Conservation (phyloP, 2,888 invertebrate species). For the Synergus japonicus region DNA sequence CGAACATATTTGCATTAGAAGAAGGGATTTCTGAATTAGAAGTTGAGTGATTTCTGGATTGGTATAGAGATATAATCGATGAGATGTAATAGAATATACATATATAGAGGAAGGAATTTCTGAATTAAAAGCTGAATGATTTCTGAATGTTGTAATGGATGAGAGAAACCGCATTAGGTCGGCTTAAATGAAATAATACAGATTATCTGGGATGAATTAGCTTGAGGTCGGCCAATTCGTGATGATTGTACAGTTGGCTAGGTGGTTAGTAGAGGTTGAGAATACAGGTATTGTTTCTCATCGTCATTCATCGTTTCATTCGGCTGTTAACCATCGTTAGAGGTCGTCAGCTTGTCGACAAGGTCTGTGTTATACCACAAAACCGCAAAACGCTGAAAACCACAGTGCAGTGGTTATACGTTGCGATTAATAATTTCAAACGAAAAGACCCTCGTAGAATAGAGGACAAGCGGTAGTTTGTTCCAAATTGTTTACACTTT, state of each 20-base stretch:
- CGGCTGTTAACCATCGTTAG: slow-evolving; percentile 66
- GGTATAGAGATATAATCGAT: background rate
- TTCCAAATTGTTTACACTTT: background rate
- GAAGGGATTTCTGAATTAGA: background rate
- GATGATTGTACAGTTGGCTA: slow-evolving; percentile 18
- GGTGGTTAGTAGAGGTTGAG: background rate
- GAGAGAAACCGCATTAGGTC: slow-evolving; percentile 4
- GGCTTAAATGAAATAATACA: slow-evolving; percentile 11
- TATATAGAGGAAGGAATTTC: no score
- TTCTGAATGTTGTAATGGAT: background rate
- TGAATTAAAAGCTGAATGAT: slow-evolving; percentile 5
- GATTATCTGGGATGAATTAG: slow-evolving; percentile 31
- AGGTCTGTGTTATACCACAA: slow-evolving; percentile 62
- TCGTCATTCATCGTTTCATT: slow-evolving; percentile 62
- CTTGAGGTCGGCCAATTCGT: background rate
- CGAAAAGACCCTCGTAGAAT: background rate
- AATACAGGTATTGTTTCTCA: background rate
- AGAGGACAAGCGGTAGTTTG: slow-evolving; percentile 4
- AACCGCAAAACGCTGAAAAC: slow-evolving; percentile 59
- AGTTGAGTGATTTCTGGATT: slow-evolving; percentile 14
- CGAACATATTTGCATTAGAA: no score
- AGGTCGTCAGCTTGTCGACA: slow-evolving; percentile 62
- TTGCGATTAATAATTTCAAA: slow-evolving; percentile 20
- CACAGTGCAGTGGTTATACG: slow-evolving; percentile 8
- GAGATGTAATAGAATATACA: background rate